These are phyloP conservation scores for Drosophila peninsularis DNA, from an alignment of 2,888 invertebrate genomes.

Conservation along the genomic window DNA sequence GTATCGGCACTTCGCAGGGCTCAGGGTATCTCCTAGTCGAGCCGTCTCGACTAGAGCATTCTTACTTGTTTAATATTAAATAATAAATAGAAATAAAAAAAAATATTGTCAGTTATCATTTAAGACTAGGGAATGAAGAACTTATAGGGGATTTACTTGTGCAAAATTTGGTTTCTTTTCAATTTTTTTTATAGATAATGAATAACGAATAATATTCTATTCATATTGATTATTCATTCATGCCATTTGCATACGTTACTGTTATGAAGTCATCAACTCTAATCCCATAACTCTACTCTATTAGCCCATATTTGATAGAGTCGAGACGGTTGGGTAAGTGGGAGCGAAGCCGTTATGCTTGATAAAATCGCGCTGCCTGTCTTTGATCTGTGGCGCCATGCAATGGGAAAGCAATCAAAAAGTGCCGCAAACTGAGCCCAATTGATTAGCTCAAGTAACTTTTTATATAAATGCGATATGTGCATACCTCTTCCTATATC, in stretches of 20 bases:
- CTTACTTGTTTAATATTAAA: too few species aligned
- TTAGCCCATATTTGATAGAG: slow-evolving; percentile 12
- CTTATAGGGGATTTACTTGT: background rate
- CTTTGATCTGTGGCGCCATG: slow-evolving; percentile 16
- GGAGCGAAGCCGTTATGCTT: slow-evolving; percentile 11
- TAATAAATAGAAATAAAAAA: too few species aligned
- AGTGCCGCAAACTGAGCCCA: background rate
- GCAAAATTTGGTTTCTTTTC: background rate
- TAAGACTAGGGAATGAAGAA: background rate
- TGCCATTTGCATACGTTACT: slow-evolving; percentile 20
- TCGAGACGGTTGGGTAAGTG: background rate
- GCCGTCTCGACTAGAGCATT: too few species aligned
- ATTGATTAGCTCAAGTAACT: slow-evolving; percentile 11
- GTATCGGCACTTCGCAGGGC: too few species aligned
- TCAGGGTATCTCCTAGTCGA: too few species aligned
- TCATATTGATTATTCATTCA: slow-evolving; percentile 3
- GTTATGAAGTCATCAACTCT: slow-evolving; percentile 27
- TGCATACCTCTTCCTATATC: background rate
- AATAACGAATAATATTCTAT: slow-evolving; percentile 2
- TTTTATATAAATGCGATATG: background rate
- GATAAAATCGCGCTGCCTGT: slow-evolving; percentile 13
- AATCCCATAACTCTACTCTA: too few species aligned
- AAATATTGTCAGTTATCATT: background rate
- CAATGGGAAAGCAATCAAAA: slow-evolving; percentile 3
- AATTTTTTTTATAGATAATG: background rate